Evolutionary conservation across 2,888 invertebrate species (phyloP), one percentile per base, ranked within the genome.

Genomic region (Spodoptera picta): DNA sequence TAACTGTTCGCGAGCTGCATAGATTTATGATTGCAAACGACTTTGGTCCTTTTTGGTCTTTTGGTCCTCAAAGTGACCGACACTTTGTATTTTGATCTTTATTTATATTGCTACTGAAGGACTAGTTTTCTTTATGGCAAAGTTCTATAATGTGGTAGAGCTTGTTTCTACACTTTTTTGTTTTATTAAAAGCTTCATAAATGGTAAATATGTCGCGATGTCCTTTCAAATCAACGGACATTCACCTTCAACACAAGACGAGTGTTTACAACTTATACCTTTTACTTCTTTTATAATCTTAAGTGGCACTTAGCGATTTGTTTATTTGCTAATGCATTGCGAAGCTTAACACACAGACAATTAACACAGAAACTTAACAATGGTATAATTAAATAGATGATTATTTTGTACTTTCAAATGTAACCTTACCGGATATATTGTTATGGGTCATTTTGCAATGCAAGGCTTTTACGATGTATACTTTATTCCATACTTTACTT

Each of bases 21-120:
- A 50, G 69, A 79, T 79, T 75, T 79, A 79, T 73, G 44, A 55
- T 54, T 60, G 63, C 61, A 69, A 65, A 65, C 62, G 51, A 54
- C 61, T 69, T 46, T 24, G 55, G 58, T 60, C 55, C 45, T 69
- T 67, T 62, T 66, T 53, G 64, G 56, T 53, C 57, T 66, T 3
- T 54, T 6, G 50, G 56, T 71, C 66, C 63, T 58, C 51, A 61
- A 63, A 60, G 41, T 64, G 48, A 36, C 14, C 52, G 6, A 19
- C 27, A 53, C 36, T 9, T 9, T 36, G 19, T 50, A 51, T 47
- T 44, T 54, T 54, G 46, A 54, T 69, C 46, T 52, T 60, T 72
- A 75, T 76, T 41, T 27, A 9, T 43, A 24, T 60, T 47, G 1
- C 31, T 49, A 14, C 47, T 50, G 6, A 49, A 49, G 42, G 36